Percentiles rank a stretch among this genome's conserved stretches.
phyloP scores from a whole-genome alignment of 2,888 invertebrate species.

The Gryllus longicercus region DNA sequence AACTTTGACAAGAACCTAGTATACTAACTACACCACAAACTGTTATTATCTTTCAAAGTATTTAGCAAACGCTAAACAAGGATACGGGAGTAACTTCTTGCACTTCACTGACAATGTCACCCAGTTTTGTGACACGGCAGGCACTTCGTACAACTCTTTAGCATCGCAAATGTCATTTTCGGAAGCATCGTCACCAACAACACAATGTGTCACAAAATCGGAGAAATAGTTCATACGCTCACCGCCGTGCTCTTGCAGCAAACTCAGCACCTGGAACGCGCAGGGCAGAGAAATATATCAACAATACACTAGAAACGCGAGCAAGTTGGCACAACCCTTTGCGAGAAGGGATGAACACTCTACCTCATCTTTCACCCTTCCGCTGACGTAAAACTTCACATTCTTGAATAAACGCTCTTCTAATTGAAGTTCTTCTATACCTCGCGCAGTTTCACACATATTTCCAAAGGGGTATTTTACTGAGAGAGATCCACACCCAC shows the following conservation, averaged over 20 bases:
- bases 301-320: neutral
- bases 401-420: constrained; percentile 70
- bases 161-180: constrained; percentile 87
- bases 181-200: constrained; percentile 79
- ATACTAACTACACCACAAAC: no score
- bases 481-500: no score
- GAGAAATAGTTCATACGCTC: constrained; percentile 84
- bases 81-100: constrained; percentile 59
- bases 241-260: constrained; percentile 82
- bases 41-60: no score
- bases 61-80: constrained; percentile 40
- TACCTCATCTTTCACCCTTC: constrained; percentile 72
- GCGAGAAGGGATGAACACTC: constrained; percentile 24
- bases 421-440: constrained; percentile 45
- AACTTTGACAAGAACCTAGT: no score
- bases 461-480: neutral
- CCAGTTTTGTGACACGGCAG: constrained; percentile 86
- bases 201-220: constrained; percentile 88
- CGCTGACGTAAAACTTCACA: constrained; percentile 79
- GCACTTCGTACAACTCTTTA: constrained; percentile 88
- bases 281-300: constrained; percentile 32
- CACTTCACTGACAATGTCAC: constrained; percentile 61
- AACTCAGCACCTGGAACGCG: constrained; percentile 64
- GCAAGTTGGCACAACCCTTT: neutral
- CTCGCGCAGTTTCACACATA: constrained; percentile 40